Conservation (phyloP, 2,797 vertebrate genomes). For the Xiphorhynchus erythropygius region DNA sequence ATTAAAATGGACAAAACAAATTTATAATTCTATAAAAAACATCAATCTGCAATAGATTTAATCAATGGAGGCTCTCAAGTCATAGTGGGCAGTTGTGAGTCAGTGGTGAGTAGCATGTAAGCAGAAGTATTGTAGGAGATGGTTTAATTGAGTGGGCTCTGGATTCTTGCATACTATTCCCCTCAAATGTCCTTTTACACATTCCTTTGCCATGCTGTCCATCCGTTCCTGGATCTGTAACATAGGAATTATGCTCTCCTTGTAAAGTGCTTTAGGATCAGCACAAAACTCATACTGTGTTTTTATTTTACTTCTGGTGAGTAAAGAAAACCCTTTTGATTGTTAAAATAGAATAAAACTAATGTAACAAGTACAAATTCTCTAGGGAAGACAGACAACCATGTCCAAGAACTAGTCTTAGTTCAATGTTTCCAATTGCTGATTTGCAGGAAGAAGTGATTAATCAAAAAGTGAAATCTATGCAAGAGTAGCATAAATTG, state of each 20-base stretch:
- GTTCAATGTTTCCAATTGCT: neutral
- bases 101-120: neutral
- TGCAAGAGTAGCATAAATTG: constrained; percentile 26
- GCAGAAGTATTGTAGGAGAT: neutral
- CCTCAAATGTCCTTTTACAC: neutral
- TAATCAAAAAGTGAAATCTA: constrained; percentile 25
- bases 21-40: neutral
- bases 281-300: neutral
- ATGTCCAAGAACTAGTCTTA: neutral
- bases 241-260: neutral
- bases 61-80: neutral
- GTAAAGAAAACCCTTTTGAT: neutral
- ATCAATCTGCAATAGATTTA: neutral
- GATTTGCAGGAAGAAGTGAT: constrained; percentile 16
- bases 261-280: neutral
- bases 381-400: neutral
- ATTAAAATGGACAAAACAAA: neutral
- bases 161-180: neutral
- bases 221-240: neutral
- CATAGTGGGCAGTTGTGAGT: neutral
- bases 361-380: neutral
- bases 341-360: neutral
- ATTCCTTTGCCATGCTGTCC: neutral
- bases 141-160: neutral
- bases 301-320: neutral